Evolutionary conservation across 2,888 invertebrate genomes (phyloP).

Genomic region (Gastracanthus pulcherrimus): DNA sequence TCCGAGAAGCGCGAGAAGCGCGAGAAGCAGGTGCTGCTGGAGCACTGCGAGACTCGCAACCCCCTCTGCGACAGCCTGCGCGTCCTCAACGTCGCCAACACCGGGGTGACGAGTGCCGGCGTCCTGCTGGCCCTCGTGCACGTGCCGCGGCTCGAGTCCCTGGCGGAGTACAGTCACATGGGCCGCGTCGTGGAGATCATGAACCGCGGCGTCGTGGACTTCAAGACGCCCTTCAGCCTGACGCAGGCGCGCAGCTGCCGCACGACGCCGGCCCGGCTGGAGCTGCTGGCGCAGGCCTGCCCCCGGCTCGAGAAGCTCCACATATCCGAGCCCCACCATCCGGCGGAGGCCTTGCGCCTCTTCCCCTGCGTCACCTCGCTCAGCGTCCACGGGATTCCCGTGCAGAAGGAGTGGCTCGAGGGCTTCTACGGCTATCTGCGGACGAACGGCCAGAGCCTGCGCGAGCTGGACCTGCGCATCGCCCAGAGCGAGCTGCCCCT

Average conservation of each 20-base stretch:
- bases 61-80: constrained; percentile 74
- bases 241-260: constrained; percentile 73
- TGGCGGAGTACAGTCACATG: constrained; percentile 76
- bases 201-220: constrained; percentile 67
- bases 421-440: constrained; percentile 74
- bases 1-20: constrained; percentile 65
- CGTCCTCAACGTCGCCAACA: constrained; percentile 76
- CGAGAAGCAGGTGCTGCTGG: constrained; percentile 69
- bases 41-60: constrained; percentile 74
- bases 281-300: constrained; percentile 74
- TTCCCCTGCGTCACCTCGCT: constrained; percentile 74
- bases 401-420: constrained; percentile 72
- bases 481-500: constrained; percentile 67
- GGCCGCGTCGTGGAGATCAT: constrained; percentile 75
- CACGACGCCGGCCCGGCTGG: constrained; percentile 72
- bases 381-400: constrained; percentile 74
- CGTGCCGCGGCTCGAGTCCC: constrained; percentile 73
- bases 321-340: constrained; percentile 75
- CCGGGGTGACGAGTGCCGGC: constrained; percentile 75
- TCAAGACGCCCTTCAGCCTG: constrained; percentile 71
- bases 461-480: constrained; percentile 73
- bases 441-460: constrained; percentile 70
- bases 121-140: constrained; percentile 74
- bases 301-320: constrained; percentile 74
- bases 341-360: constrained; percentile 72